These are phyloP conservation scores for Micromussa lordhowensis DNA, from an alignment of 92 coral and sea anemone genomes.

Conservation along the genomic window DNA sequence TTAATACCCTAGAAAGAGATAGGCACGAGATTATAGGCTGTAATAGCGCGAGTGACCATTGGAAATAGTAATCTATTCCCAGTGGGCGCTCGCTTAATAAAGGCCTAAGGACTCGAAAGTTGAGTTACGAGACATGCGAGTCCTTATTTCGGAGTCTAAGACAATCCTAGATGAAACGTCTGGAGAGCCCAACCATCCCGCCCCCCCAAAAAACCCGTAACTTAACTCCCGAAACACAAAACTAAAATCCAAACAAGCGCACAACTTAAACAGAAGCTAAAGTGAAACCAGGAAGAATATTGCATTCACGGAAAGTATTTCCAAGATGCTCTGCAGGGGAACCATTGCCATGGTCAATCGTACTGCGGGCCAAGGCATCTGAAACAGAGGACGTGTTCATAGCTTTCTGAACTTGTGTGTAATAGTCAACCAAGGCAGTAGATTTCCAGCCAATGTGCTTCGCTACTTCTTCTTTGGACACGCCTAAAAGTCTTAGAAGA, in stretches of 20 bases:
- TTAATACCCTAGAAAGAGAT: no score
- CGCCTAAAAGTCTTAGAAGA: slow-evolving; percentile 64
- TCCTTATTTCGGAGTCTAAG: no score
- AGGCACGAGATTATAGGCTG: no score
- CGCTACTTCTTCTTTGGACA: slow-evolving; percentile 60
- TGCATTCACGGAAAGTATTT: slow-evolving; percentile 16
- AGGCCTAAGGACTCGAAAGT: no score
- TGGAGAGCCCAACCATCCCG: no score
- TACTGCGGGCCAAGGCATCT: slow-evolving; percentile 26
- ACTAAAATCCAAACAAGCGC: neutral
- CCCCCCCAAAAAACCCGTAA: slow-evolving; percentile 24
- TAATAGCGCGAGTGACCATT: no score
- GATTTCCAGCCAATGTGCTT: slow-evolving; percentile 63
- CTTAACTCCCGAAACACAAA: slow-evolving; percentile 21
- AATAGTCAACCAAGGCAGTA: slow-evolving; percentile 67
- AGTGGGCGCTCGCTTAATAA: no score
- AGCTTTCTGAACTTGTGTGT: slow-evolving; percentile 46
- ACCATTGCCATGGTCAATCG: neutral
- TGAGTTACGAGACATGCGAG: no score
- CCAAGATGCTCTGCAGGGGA: slow-evolving; percentile 14
- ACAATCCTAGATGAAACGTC: no score
- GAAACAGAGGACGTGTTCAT: no score
- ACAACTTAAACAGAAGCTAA: neutral
- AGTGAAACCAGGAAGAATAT: slow-evolving; percentile 6
- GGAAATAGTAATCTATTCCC: no score